Base-by-base conservation (phyloP, 2,797 vertebrate species). In the Loris lydekkerianus region DNA sequence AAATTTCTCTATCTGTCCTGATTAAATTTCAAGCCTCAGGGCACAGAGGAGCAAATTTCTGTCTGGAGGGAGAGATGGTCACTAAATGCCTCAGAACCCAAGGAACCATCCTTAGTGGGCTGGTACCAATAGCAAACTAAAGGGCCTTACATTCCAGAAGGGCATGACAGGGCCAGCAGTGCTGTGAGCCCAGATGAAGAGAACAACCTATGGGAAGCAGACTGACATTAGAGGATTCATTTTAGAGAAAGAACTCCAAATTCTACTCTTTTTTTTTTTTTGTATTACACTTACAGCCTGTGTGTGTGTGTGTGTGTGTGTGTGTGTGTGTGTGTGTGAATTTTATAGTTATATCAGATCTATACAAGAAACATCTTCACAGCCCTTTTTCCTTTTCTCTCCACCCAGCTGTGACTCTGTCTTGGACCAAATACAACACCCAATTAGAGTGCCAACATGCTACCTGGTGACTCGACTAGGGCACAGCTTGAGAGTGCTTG, bases 261-360 rank as follows among this genome's bases (percentile, higher is more conserved):
- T 10, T 9, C 37, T 15, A 67, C 60, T 3, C 11, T 61, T 65
- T 31, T 29, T 60, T 15, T 15, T 2, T 40, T 76, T 69, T 25
- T 77, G 2, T 78, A 20, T 73, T 40, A 10, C 13, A 77, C 9
- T 18, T 58, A n/a, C 0, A 87, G 27, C 7, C 34, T 92, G n/a
- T 13, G 4, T 3, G 88, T 95, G 60, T 89, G 89, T 61, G 18
- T 86, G 34, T 77, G 40, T 67, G 40, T 46, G 9, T 43, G 43
- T 93, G 31, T 13, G 4, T 2, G 88, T 95, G 60, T 89, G 89
- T 60, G 18, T 86, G 40, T 73, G 40, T 67, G 40, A 84, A 92
- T 90, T 93, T 94, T 72, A 25, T 14, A 58, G n/a, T 85, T 72
- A 43, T 0, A 11, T 96, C 31, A 81, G 29, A 70, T 80, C 18